Conservation (phyloP, 2,113 vertebrate genomes). For the Phocoena sinus region DNA sequence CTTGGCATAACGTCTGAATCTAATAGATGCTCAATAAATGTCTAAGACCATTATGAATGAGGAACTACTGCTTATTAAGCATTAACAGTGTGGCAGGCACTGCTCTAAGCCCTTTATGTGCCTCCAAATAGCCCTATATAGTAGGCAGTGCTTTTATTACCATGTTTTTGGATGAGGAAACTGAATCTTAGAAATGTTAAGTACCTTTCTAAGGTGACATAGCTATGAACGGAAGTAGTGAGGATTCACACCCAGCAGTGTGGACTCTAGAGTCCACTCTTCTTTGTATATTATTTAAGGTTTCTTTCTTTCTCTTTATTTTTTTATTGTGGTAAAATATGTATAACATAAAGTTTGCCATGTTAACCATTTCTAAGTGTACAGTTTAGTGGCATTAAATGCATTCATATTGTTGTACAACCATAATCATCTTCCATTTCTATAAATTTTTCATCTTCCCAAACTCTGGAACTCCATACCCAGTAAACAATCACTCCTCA, state of each 20-base stretch:
- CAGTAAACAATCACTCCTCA: neutral
- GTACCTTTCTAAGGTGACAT: neutral
- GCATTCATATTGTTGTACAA: neutral
- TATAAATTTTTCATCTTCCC: neutral
- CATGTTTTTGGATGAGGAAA: neutral
- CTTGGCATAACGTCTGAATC: neutral
- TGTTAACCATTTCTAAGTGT: neutral
- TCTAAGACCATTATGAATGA: neutral
- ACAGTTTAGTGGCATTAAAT: neutral
- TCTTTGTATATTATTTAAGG: neutral
- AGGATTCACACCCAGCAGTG: neutral
- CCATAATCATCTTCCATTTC: neutral
- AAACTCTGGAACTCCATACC: neutral
- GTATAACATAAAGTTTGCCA: neutral
- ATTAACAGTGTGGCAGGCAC: neutral
- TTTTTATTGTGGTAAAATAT: neutral
- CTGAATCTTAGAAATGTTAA: neutral
- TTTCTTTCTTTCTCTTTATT: neutral
- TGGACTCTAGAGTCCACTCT: neutral
- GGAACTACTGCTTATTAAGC: neutral
- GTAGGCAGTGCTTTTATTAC: neutral
- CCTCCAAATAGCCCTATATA: neutral
- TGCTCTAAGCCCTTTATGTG: neutral
- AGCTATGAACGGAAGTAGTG: neutral
- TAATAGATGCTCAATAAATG: neutral